Conservation (phyloP, 2,113 vertebrate genomes). For the Hippolais icterina region DNA sequence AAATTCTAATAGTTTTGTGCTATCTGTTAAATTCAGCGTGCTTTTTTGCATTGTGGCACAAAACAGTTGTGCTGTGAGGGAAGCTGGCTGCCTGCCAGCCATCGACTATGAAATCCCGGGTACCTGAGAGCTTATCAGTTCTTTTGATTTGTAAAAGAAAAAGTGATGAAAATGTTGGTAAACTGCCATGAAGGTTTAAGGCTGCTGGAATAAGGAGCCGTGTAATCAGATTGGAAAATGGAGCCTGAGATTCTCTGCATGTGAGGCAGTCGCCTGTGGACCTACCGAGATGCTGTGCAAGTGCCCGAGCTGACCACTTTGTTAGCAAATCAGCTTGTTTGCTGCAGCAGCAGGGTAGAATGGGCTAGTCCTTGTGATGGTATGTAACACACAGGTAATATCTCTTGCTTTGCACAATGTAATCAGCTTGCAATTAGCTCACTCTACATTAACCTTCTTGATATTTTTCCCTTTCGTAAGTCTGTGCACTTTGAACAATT, state of each 20-base stretch:
- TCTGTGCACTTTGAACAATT: conserved; percentile 75
- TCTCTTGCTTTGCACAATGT: conserved; percentile 73
- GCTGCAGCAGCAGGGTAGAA: conserved; percentile 75
- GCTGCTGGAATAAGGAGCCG: conserved; percentile 83
- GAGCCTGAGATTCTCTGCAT: conserved; percentile 75
- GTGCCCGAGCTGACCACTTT: conserved; percentile 79
- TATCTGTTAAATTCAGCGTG: conserved; percentile 78
- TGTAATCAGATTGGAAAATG: conserved; percentile 86
- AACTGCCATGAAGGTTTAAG: conserved; percentile 88
- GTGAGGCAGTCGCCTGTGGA: conserved; percentile 77
- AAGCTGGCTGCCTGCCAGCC: conserved; percentile 86
- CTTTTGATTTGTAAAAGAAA: conserved; percentile 84
- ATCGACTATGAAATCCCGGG: conserved; percentile 84
- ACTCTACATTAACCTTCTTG: conserved; percentile 72
- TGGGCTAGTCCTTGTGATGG: conserved; percentile 74
- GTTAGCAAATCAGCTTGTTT: conserved; percentile 81
- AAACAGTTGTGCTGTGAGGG: conserved; percentile 77
- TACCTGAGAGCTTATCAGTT: conserved; percentile 91
- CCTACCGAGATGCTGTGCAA: conserved; percentile 77
- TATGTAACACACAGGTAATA: conserved; percentile 77
- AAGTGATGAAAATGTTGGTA: conserved; percentile 84
- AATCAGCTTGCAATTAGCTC: conserved; percentile 80
- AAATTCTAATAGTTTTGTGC: conserved; percentile 75
- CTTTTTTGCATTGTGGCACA: conserved; percentile 79
- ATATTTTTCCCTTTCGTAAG: conserved; percentile 67